phyloP scores from a whole-genome alignment of 2,888 invertebrate species.

The Pocota personata region DNA sequence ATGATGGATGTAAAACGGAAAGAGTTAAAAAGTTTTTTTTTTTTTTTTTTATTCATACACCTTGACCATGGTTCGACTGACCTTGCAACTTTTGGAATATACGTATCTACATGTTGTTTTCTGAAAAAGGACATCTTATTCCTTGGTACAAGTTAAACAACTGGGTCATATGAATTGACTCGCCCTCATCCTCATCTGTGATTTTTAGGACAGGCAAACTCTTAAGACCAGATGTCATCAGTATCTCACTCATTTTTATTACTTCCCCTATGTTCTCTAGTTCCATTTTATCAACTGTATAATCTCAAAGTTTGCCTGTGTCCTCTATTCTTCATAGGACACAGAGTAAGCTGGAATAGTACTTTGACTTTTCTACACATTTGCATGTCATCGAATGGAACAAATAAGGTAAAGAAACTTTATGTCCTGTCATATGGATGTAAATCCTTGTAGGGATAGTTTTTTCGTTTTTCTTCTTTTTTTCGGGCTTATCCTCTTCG shows the following conservation, averaged over 20 bases:
- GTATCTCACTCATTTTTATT: not conserved
- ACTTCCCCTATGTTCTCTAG: not conserved
- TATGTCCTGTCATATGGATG: not conserved
- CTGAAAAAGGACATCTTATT: no score
- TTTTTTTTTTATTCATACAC: no score
- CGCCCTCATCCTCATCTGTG: no score
- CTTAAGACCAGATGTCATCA: not conserved
- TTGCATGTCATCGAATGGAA: conserved; percentile 3
- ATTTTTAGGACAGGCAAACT: not conserved
- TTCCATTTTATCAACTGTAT: not conserved
- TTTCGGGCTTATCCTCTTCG: not conserved
- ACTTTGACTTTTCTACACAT: not conserved
- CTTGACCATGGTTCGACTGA: not conserved
- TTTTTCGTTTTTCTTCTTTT: not conserved
- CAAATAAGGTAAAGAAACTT: not conserved
- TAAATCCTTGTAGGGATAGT: not conserved
- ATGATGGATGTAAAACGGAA: not conserved
- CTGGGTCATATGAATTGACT: no score
- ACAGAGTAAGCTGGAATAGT: not conserved
- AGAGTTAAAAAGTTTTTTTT: not conserved
- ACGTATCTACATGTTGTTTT: no score
- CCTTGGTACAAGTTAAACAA: no score
- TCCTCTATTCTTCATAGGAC: not conserved
- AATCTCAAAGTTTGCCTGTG: not conserved
- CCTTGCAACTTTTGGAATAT: no score